Evolutionary conservation across 1,140 invertebrate species (phyloP).

Genomic region (Linepithema humile): DNA sequence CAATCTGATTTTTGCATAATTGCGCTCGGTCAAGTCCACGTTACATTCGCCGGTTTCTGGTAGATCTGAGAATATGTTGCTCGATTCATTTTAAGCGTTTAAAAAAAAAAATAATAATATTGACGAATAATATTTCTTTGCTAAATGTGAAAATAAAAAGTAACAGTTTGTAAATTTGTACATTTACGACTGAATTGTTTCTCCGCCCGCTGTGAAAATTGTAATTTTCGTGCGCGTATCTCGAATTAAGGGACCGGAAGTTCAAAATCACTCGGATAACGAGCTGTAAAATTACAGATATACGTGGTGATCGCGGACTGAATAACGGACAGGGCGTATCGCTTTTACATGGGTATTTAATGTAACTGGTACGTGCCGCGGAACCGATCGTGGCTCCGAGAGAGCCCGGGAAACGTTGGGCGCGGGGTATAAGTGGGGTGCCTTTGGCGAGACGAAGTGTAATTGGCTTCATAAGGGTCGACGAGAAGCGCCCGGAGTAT

Average conservation of each 20-base stretch:
- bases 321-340: slow-evolving; percentile 45
- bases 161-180: not conserved
- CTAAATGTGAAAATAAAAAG: not conserved
- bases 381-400: slow-evolving; percentile 58
- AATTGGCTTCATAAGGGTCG: slow-evolving; percentile 81
- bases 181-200: not conserved
- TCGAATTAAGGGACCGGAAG: not conserved
- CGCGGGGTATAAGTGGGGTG: slow-evolving; percentile 71
- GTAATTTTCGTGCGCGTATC: not conserved
- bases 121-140: not conserved
- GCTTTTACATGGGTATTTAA: slow-evolving; percentile 68
- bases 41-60: not conserved
- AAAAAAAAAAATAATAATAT: not conserved
- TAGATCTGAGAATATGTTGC: not conserved
- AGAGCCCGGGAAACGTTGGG: slow-evolving; percentile 56
- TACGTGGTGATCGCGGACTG: not conserved
- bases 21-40: slow-evolving; percentile 4
- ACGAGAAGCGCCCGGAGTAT: slow-evolving; percentile 75
- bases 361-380: slow-evolving; percentile 63
- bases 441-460: slow-evolving; percentile 75
- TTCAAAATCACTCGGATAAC: slow-evolving; percentile 15
- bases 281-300: slow-evolving; percentile 16
- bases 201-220: not conserved
- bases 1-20: slow-evolving; percentile 39
- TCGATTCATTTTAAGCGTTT: not conserved